phyloP scores from a whole-genome alignment of 2,113 vertebrate genomes.

The Bolborhynchus lineola region DNA sequence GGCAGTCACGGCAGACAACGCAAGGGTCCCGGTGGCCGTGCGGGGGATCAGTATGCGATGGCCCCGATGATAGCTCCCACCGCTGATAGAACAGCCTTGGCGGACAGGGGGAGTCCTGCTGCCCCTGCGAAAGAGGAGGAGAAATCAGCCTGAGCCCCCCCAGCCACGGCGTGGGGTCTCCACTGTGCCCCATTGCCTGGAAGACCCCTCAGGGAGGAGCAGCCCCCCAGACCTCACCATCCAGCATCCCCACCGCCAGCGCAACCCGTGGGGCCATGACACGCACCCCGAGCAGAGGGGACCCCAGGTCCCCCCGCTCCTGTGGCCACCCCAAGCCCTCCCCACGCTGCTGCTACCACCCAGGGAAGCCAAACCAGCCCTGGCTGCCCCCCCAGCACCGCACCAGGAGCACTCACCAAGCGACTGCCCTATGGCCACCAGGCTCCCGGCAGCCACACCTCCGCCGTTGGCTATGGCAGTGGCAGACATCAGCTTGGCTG shows the following conservation, averaged over 20 bases:
- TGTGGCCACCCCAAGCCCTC: neutral
- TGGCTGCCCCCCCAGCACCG: neutral
- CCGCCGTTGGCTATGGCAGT: neutral
- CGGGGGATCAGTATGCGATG: neutral
- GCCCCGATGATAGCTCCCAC: neutral
- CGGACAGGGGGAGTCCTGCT: neutral
- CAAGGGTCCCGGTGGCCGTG: too few relatives aligned
- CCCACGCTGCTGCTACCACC: neutral
- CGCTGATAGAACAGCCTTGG: neutral
- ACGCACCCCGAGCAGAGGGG: neutral
- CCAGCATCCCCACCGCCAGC: neutral
- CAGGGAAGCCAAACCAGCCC: neutral
- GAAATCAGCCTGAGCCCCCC: neutral
- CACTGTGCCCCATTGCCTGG: neutral
- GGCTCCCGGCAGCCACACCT: neutral
- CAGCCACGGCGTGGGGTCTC: fast-evolving
- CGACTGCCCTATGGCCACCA: neutral
- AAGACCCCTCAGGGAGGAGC: neutral
- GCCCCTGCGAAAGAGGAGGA: neutral
- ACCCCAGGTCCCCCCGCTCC: neutral
- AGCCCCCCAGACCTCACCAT: neutral
- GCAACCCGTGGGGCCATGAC: neutral
- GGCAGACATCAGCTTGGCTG: slow-evolving; percentile 3
- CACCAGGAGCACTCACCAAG: neutral
- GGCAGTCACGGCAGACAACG: neutral